Evolutionary conservation across 2,113 vertebrate genomes (phyloP).

Genomic region (Corapipo altera): DNA sequence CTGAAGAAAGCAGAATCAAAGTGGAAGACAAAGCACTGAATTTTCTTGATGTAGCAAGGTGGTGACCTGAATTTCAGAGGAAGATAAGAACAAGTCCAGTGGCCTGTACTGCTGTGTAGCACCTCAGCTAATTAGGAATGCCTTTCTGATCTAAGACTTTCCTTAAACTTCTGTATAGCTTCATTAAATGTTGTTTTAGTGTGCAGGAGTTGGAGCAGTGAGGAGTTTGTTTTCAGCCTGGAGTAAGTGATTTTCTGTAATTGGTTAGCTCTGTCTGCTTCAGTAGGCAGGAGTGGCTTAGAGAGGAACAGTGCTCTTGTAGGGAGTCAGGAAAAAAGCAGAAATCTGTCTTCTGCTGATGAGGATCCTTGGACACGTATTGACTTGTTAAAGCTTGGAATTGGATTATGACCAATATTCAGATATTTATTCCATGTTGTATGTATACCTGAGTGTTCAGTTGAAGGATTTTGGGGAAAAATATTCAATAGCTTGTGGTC

Average conservation of each 20-base stretch:
- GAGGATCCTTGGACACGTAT: fast-evolving
- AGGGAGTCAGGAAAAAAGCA: neutral
- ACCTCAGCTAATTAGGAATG: neutral
- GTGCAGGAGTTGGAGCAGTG: neutral
- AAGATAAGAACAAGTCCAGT: neutral
- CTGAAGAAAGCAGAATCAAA: neutral
- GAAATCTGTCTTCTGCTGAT: neutral
- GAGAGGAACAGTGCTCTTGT: neutral
- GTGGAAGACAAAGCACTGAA: neutral
- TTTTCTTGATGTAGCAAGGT: neutral
- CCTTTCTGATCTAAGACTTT: neutral
- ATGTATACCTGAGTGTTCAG: neutral
- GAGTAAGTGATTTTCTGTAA: neutral
- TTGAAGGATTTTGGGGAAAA: neutral
- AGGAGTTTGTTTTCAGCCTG: neutral
- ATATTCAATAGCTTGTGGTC: neutral
- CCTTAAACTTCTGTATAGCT: neutral
- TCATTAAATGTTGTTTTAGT: neutral
- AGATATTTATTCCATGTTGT: neutral
- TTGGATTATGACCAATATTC: neutral
- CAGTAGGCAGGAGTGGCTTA: neutral
- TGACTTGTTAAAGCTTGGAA: neutral
- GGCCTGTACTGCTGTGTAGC: neutral
- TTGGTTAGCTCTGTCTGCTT: neutral
- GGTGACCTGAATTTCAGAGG: neutral